Conservation (phyloP, 2,888 invertebrate genomes). For the Cecidostiba fungosa region DNA sequence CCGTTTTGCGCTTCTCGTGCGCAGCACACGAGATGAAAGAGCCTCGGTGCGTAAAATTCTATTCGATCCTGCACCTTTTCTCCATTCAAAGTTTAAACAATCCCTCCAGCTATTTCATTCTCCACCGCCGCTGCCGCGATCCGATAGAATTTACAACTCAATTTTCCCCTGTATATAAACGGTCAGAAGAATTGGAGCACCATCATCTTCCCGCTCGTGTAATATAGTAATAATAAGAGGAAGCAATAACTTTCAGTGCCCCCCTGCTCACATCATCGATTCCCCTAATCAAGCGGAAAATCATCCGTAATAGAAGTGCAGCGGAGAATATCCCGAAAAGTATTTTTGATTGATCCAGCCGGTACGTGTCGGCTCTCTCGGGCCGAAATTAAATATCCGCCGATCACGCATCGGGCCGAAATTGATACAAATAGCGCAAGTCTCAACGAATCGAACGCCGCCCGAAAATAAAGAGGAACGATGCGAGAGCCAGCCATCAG, state of each 20-base stretch:
- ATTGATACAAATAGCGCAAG: slow-evolving; percentile 58
- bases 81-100: slow-evolving; percentile 35
- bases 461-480: slow-evolving; percentile 39
- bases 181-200: not conserved
- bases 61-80: slow-evolving; percentile 30
- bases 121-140: not conserved
- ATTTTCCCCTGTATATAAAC: not conserved
- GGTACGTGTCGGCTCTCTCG: not conserved
- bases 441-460: slow-evolving; percentile 21
- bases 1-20: not conserved
- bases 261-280: too few species aligned
- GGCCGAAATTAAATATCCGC: slow-evolving; percentile 47
- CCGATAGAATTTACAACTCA: not conserved
- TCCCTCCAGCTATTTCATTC: not conserved
- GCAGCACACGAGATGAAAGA: slow-evolving; percentile 27
- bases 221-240: not conserved
- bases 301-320: not conserved
- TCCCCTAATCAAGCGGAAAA: slow-evolving; percentile 36
- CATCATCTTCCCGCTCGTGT: not conserved
- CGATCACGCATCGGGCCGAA: slow-evolving; percentile 27
- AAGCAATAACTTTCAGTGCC: slow-evolving; percentile 10
- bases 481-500: slow-evolving; percentile 5
- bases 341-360: slow-evolving; percentile 38
- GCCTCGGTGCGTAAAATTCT: slow-evolving; percentile 47
- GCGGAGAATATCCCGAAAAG: slow-evolving; percentile 23